Evolutionary conservation across 2,797 vertebrate genomes (phyloP).

Genomic region (Anguilla pacifica): DNA sequence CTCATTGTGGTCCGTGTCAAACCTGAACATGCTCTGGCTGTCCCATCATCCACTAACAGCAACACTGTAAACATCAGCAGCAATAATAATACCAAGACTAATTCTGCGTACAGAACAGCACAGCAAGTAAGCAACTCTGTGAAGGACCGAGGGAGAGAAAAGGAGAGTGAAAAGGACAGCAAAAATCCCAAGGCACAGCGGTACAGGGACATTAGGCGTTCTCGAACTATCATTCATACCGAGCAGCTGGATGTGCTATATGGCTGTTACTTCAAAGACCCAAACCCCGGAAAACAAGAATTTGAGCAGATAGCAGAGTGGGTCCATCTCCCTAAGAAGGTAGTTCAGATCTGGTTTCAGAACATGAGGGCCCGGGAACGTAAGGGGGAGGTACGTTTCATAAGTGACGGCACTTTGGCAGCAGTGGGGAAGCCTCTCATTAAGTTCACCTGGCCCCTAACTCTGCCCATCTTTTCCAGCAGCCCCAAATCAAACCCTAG

Average conservation of each 20-base stretch:
- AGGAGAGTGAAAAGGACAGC: conserved; percentile 65
- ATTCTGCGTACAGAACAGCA: conserved; percentile 64
- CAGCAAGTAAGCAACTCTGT: conserved; percentile 67
- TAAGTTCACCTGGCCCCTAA: conserved; percentile 81
- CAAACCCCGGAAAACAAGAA: conserved; percentile 90
- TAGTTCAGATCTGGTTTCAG: conserved; percentile 96
- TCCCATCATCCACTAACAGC: conserved; percentile 60
- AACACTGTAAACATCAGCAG: conserved; percentile 57
- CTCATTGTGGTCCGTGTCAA: conserved; percentile 78
- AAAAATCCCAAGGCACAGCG: conserved; percentile 72
- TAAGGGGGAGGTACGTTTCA: conserved; percentile 88
- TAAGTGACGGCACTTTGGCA: conserved; percentile 79
- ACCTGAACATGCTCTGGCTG: conserved; percentile 63
- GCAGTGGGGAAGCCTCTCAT: conserved; percentile 81
- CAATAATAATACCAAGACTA: conserved; percentile 69
- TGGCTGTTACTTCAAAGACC: conserved; percentile 93
- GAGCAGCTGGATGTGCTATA: conserved; percentile 94
- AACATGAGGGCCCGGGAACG: conserved; percentile 91
- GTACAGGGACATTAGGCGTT: conserved; percentile 79
- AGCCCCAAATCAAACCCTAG: conserved; percentile 62
- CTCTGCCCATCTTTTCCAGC: conserved; percentile 77
- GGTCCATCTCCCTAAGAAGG: conserved; percentile 91
- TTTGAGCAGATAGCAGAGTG: conserved; percentile 92
- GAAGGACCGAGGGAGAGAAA: conserved; percentile 60
- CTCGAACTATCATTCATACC: conserved; percentile 90